These are phyloP conservation scores for Helicolenus hilgendorfi DNA, from an alignment of 2,797 vertebrate species.

Conservation along the genomic window DNA sequence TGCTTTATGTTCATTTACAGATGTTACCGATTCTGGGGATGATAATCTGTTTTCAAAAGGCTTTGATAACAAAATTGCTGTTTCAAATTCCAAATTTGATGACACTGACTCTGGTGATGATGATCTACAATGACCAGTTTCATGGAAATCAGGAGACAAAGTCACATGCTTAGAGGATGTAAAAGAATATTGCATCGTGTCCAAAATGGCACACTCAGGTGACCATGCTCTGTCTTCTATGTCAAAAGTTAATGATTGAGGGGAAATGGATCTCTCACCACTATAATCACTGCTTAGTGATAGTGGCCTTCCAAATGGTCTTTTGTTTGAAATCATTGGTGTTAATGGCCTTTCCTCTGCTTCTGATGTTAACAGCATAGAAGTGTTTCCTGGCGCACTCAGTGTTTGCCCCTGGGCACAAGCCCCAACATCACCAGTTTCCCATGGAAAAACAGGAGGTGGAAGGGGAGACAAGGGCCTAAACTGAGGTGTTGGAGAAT, in stretches of 20 bases:
- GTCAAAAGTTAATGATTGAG: slow-evolving; percentile 68
- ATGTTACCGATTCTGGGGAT: slow-evolving; percentile 61
- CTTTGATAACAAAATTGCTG: neutral
- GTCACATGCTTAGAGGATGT: slow-evolving; percentile 26
- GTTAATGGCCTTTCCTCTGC: slow-evolving; percentile 75
- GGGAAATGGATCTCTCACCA: slow-evolving; percentile 61
- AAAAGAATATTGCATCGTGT: slow-evolving; percentile 43
- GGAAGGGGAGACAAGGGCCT: slow-evolving; percentile 83
- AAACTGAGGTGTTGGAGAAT: slow-evolving; percentile 70
- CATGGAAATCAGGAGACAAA: slow-evolving; percentile 36
- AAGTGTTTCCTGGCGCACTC: neutral
- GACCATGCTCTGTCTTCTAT: slow-evolving; percentile 71
- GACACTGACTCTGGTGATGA: slow-evolving; percentile 40
- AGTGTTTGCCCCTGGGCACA: neutral
- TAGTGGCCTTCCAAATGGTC: slow-evolving; percentile 77
- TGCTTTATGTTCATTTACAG: slow-evolving; percentile 41
- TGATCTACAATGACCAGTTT: slow-evolving; percentile 16
- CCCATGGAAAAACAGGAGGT: slow-evolving; percentile 64
- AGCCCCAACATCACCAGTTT: slow-evolving; percentile 25
- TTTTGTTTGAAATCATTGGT: slow-evolving; percentile 83
- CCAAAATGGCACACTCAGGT: slow-evolving; percentile 60
- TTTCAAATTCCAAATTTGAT: slow-evolving; percentile 37
- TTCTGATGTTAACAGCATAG: slow-evolving; percentile 29
- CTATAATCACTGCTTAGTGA: slow-evolving; percentile 71
- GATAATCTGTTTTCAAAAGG: slow-evolving; percentile 41